phyloP scores from a whole-genome alignment of 1,140 invertebrate genomes.

The Grapholita molesta region DNA sequence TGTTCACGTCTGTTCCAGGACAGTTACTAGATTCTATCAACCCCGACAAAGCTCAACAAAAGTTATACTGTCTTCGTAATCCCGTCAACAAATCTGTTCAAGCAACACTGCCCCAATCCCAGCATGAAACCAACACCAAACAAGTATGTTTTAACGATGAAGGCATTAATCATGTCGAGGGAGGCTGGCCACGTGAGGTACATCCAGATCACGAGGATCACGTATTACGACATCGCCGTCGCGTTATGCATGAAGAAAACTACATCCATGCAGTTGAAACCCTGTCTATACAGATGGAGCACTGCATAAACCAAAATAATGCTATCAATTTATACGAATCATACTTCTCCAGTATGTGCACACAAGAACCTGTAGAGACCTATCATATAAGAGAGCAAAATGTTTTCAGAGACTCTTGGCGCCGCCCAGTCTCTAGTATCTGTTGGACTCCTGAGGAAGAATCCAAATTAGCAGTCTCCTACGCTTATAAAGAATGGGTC shows the following conservation, averaged over 20 bases:
- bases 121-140: conserved; percentile 69
- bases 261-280: conserved; percentile 76
- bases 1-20: conserved; percentile 55
- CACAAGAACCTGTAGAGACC: conserved; percentile 78
- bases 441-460: conserved; percentile 91
- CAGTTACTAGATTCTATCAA: conserved; percentile 60
- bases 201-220: conserved; percentile 92
- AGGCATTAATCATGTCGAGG: conserved; percentile 93
- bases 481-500: conserved; percentile 83
- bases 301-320: conserved; percentile 92
- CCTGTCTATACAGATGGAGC: conserved; percentile 79
- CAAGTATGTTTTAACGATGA: conserved; percentile 69
- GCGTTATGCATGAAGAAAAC: conserved; percentile 95
- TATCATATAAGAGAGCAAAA: conserved; percentile 83
- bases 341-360: conserved; percentile 84
- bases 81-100: conserved; percentile 57
- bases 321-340: conserved; percentile 93
- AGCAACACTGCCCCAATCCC: conserved; percentile 50
- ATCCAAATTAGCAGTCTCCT: conserved; percentile 88
- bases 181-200: conserved; percentile 97
- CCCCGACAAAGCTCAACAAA: conserved; percentile 47
- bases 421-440: conserved; percentile 83
- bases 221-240: conserved; percentile 89
- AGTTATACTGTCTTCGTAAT: conserved; percentile 56
- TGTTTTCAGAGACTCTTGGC: conserved; percentile 81